Evolutionary conservation across 2,113 vertebrate genomes (phyloP).

Genomic region (Tympanuchus pallidicinctus): DNA sequence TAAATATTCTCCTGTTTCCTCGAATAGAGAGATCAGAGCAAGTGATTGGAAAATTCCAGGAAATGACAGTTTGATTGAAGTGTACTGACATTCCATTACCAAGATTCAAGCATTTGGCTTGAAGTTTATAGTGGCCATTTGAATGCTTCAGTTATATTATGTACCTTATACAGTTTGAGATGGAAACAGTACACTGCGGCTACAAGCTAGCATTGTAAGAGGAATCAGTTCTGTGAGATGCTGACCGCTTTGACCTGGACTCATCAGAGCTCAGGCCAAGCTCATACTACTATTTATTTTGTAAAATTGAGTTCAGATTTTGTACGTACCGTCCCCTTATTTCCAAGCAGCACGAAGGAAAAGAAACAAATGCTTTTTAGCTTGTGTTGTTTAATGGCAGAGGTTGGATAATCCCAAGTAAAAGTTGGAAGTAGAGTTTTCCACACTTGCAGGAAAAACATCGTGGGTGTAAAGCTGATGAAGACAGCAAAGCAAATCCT

Average conservation of each 20-base stretch:
- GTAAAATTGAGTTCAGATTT: neutral
- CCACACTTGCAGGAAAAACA: accelerated
- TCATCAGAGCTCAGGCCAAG: neutral
- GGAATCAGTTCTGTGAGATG: neutral
- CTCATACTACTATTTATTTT: neutral
- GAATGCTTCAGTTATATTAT: neutral
- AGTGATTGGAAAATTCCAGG: neutral
- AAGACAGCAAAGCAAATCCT: neutral
- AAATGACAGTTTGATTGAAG: neutral
- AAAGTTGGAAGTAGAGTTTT: neutral
- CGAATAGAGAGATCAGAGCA: neutral
- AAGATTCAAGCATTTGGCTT: neutral
- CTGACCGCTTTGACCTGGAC: neutral
- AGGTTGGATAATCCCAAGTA: neutral
- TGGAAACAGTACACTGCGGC: neutral
- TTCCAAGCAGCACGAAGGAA: neutral
- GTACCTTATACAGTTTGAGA: neutral
- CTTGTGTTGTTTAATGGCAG: neutral
- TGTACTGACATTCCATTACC: neutral
- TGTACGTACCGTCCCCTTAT: neutral
- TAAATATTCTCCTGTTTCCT: neutral
- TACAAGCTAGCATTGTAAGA: neutral
- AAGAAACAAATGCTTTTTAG: neutral
- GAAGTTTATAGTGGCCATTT: neutral
- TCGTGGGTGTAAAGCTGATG: neutral